Percentiles rank a stretch among this genome's conserved stretches.
Conservation (phyloP, 2,888 invertebrate species). For the Rhorus exstirpatorius region DNA sequence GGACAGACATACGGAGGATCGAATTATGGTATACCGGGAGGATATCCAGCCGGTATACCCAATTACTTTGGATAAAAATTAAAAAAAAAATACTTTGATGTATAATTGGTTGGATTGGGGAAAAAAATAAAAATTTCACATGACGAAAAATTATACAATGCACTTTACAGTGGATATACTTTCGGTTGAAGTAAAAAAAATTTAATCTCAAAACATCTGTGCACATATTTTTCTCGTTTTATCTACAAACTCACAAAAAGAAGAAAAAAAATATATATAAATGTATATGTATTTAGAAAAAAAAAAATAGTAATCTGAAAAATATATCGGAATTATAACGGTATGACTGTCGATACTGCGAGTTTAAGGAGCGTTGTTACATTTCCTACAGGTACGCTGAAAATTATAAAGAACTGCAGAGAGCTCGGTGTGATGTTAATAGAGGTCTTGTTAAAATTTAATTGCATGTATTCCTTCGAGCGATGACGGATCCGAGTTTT, state of each 20-base stretch:
- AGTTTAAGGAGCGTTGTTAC: conserved; percentile 72
- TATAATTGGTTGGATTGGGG: neutral
- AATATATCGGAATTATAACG: conserved; percentile 14
- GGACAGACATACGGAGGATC: conserved; percentile 5
- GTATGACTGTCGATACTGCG: conserved; percentile 51
- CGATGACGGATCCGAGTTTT: neutral
- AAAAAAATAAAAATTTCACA: neutral
- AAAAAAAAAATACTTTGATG: neutral
- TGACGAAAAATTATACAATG: neutral
- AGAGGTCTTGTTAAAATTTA: conserved; percentile 20
- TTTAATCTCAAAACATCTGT: conserved; percentile 73
- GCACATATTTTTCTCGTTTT: conserved; percentile 45
- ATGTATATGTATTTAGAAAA: conserved; percentile 27
- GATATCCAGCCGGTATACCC: conserved; percentile 5
- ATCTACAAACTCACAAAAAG: neutral
- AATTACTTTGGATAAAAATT: conserved; percentile 51
- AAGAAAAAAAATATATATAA: neutral
- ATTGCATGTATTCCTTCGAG: neutral
- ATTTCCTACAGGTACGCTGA: conserved; percentile 79
- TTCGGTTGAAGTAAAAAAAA: conserved; percentile 31
- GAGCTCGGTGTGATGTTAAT: conserved; percentile 60
- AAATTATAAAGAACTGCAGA: conserved; percentile 73
- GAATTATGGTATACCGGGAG: conserved; percentile 24
- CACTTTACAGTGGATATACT: too few species aligned
- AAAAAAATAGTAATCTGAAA: conserved; percentile 38